Evolutionary conservation across 2,797 vertebrate species (phyloP), one percentile per base, ranked within the genome.

Genomic region (Premnoplex brunnescens): DNA sequence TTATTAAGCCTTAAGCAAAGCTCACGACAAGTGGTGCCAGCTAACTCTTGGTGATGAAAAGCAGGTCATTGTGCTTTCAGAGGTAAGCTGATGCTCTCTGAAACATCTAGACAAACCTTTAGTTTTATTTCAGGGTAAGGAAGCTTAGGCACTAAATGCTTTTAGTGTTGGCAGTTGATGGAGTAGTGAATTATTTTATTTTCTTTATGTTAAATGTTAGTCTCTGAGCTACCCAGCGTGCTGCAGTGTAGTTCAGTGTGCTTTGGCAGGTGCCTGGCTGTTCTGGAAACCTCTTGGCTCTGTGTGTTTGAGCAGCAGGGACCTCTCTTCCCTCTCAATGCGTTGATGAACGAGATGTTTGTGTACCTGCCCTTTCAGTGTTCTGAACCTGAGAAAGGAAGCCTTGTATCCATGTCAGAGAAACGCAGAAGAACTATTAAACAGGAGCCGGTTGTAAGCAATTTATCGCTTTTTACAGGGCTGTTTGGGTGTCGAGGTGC

Each of bases 1-100:
- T 28, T 84, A 80, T 79, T 80, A 79, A 87, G 37, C 78, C 44
- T 77, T 85, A 64, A 74, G 54, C 76, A 88, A 68, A 86, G 72
- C 60, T 72, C 46, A 56, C 54, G 75, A 59, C 44, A 67, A 59
- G 54, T 24, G 26, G 32, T 89, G 58, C 54, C 28, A 73, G 24
- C 88, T 82, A 62, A 56, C 51, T 87, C 41, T 44, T 51, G 39
- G 55, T 79, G 71, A 55, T 37, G 67, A 59, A 86, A 84, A 66
- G 32, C 63, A 69, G 36, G 28, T 78, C 59, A 37, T 74, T 73
- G 58, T 93, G 74, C 74, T 79, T 87, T 89, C 63, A 74, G 67
- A 59, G 68, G 83, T 71, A 66, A 55, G 49, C 39, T 48, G 39
- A 9, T 91, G 43, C 59, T 76, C 66, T 83, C 59, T 76, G 68